These are phyloP conservation scores for Lithophane socia DNA, from an alignment of 2,888 invertebrate species.

Conservation along the genomic window DNA sequence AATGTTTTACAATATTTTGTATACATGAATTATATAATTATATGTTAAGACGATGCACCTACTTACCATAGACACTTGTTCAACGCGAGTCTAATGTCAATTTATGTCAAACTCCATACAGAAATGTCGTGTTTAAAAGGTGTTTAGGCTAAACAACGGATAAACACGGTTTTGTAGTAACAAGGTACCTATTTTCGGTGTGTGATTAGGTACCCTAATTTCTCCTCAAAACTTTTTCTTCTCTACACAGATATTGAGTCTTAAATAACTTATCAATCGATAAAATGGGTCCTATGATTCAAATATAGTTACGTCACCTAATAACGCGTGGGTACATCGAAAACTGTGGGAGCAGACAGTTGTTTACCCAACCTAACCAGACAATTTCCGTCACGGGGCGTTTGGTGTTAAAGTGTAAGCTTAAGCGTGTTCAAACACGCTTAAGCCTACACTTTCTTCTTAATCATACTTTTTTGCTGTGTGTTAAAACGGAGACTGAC, in stretches of 20 bases:
- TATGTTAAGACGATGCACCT: no score
- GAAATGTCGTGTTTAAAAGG: no score
- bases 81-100: no score
- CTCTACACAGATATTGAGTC: neutral
- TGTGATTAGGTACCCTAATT: neutral
- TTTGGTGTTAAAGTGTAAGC: slow-evolving; percentile 19
- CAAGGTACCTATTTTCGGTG: neutral
- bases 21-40: no score
- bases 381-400: slow-evolving; percentile 70
- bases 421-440: slow-evolving; percentile 31
- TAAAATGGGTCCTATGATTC: slow-evolving; percentile 36
- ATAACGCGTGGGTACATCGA: slow-evolving; percentile 53
- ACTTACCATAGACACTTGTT: no score
- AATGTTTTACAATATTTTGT: no score
- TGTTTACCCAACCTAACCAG: slow-evolving; percentile 70
- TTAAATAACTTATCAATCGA: slow-evolving; percentile 10
- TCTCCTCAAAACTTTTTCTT: no score
- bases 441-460: no score
- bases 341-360: slow-evolving; percentile 65
- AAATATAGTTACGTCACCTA: slow-evolving; percentile 51
- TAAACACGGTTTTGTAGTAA: no score
- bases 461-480: neutral
- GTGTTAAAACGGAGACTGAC: no score
- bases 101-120: no score
- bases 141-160: no score